A percentile compares a stretch with the other conserved stretches of the same genome.
These are phyloP conservation scores for Litoditis marina DNA, from an alignment of 2,888 invertebrate species.

Conservation along the genomic window DNA sequence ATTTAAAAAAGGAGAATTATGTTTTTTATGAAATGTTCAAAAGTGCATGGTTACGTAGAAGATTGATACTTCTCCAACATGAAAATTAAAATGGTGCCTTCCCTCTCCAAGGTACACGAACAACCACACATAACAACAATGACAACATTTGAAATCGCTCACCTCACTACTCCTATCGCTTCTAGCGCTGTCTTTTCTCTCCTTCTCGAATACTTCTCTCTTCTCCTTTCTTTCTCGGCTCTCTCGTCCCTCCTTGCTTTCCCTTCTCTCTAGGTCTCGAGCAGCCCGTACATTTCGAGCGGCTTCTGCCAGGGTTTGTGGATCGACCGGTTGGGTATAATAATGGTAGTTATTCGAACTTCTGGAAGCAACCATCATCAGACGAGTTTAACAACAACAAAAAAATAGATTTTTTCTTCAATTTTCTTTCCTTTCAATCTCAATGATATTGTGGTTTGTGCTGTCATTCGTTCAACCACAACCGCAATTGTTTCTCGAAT, in stretches of 20 bases:
- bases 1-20: no score
- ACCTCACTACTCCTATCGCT: not conserved
- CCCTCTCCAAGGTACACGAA: no score
- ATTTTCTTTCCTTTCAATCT: no score
- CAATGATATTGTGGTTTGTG: no score
- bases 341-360: constrained; percentile 54
- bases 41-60: no score
- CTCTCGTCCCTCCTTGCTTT: constrained; percentile 28
- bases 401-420: no score
- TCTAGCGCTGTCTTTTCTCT: constrained; percentile 17
- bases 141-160: not conserved
- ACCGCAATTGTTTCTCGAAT: not conserved
- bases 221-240: constrained; percentile 14
- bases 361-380: no score
- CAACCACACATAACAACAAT: no score
- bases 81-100: no score
- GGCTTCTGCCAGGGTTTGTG: constrained; percentile 55
- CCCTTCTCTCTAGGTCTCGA: constrained; percentile 33
- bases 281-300: constrained; percentile 42
- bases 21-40: no score
- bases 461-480: no score
- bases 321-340: constrained; percentile 60
- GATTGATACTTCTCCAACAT: no score
- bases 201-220: constrained; percentile 15
- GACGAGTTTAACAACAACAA: constrained; percentile 1